Conservation (phyloP, 2,888 invertebrate genomes). For the Polyommatus icarus region DNA sequence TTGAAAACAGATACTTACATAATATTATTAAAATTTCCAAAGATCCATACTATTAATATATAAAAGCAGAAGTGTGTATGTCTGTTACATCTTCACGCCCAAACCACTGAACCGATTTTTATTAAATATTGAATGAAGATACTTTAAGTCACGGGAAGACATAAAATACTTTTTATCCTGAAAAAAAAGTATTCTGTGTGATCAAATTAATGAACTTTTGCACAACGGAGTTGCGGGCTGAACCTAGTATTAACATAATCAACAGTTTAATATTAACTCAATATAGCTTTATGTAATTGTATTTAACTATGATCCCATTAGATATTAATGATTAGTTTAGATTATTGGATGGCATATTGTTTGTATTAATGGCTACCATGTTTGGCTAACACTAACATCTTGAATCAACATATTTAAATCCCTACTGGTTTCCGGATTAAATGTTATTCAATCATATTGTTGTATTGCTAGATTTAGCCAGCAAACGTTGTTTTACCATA, state of each 20-base stretch:
- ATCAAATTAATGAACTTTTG: background rate
- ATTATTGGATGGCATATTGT: background rate
- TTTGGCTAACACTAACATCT: background rate
- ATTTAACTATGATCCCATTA: conserved; percentile 10
- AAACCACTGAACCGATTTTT: background rate
- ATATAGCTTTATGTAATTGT: background rate
- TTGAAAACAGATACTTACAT: no score
- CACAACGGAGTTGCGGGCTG: background rate
- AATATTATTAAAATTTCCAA: no score
- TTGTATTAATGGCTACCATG: background rate
- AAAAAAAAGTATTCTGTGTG: background rate
- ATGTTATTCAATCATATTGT: conserved; percentile 1
- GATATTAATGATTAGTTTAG: conserved; percentile 2
- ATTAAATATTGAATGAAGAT: no score
- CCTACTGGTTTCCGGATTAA: background rate
- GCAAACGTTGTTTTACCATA: no score
- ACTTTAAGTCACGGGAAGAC: background rate
- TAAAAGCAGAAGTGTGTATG: background rate
- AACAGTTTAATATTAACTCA: background rate
- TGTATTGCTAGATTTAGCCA: background rate
- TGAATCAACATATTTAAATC: conserved; percentile 11
- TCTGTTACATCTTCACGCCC: background rate
- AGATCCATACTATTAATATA: background rate
- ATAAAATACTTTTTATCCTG: background rate
- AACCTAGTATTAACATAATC: background rate